A percentile compares a stretch with the other conserved stretches of the same genome.
Conservation (phyloP, 2,888 invertebrate species). For the Machimus atricapillus region DNA sequence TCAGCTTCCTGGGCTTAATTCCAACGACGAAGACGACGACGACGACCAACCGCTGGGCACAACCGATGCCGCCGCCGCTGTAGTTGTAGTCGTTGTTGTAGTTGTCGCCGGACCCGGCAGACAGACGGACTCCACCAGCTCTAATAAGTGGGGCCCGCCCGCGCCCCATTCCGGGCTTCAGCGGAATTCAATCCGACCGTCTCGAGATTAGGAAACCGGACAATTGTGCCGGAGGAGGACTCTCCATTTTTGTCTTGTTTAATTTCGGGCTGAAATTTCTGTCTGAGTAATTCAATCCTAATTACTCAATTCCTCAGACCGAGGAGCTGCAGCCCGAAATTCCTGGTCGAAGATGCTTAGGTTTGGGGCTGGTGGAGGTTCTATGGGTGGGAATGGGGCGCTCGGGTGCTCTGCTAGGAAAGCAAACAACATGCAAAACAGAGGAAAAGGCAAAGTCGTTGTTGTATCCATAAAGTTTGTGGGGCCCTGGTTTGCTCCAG, state of each 20-base stretch:
- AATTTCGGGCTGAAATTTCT: conserved; percentile 14
- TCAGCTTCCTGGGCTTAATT: background rate
- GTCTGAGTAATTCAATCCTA: conserved; percentile 21
- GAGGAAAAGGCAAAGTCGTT: background rate
- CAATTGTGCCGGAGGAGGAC: conserved; percentile 10
- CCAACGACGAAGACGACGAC: background rate
- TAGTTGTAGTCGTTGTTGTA: background rate
- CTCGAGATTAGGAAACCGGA: conserved; percentile 30
- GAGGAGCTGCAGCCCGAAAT: background rate
- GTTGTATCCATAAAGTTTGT: background rate
- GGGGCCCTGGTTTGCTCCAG: background rate
- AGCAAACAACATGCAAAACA: conserved; percentile 1
- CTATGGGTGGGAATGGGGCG: background rate
- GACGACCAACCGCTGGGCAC: background rate
- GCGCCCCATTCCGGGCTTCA: background rate
- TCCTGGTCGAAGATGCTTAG: background rate
- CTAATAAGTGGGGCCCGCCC: background rate
- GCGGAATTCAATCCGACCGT: conserved; percentile 12
- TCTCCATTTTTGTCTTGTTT: conserved; percentile 5
- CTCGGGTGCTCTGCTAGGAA: background rate
- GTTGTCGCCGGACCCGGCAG: background rate
- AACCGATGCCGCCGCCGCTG: background rate
- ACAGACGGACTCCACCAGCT: background rate
- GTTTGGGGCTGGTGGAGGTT: background rate
- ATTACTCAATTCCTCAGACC: conserved; percentile 9